phyloP scores from a whole-genome alignment of 2,888 invertebrate genomes.

The Schrankia costaestrigalis region DNA sequence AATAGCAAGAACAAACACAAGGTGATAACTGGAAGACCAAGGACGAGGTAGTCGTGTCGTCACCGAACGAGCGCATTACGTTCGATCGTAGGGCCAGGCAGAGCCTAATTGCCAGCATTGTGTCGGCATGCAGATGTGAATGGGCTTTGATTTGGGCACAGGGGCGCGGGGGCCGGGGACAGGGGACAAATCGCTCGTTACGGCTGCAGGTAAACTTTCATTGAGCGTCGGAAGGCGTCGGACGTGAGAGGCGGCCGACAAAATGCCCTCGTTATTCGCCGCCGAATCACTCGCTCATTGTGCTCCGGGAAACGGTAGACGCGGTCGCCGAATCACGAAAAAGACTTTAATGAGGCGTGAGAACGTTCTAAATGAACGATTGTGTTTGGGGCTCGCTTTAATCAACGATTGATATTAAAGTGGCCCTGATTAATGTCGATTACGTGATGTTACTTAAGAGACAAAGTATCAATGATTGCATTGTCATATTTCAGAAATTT shows the following conservation, averaged over 20 bases:
- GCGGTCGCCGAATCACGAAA: conserved; percentile 77
- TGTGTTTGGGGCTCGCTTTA: conserved; percentile 65
- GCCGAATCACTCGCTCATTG: conserved; percentile 81
- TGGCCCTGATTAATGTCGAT: conserved; percentile 61
- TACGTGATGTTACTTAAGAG: conserved; percentile 39
- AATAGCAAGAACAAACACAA: conserved; percentile 7
- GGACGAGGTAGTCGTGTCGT: conserved; percentile 45
- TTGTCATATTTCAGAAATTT: conserved; percentile 39
- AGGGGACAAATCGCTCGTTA: conserved; percentile 81
- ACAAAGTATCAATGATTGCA: conserved; percentile 20
- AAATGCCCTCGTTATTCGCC: conserved; percentile 81
- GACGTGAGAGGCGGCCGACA: conserved; percentile 80
- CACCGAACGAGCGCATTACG: conserved; percentile 76
- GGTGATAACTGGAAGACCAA: conserved; percentile 25
- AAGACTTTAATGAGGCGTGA: conserved; percentile 81
- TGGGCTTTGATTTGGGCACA: conserved; percentile 80
- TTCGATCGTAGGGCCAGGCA: conserved; percentile 76
- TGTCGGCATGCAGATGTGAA: conserved; percentile 82
- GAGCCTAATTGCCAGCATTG: conserved; percentile 81
- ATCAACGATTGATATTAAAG: conserved; percentile 74
- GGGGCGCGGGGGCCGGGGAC: conserved; percentile 64
- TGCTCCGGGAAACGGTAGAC: conserved; percentile 79
- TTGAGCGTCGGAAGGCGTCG: conserved; percentile 81
- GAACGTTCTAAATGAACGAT: conserved; percentile 78
- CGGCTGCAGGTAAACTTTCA: conserved; percentile 81